These are phyloP conservation scores for Phasia obesa DNA, from an alignment of 2,888 invertebrate species.

Conservation along the genomic window DNA sequence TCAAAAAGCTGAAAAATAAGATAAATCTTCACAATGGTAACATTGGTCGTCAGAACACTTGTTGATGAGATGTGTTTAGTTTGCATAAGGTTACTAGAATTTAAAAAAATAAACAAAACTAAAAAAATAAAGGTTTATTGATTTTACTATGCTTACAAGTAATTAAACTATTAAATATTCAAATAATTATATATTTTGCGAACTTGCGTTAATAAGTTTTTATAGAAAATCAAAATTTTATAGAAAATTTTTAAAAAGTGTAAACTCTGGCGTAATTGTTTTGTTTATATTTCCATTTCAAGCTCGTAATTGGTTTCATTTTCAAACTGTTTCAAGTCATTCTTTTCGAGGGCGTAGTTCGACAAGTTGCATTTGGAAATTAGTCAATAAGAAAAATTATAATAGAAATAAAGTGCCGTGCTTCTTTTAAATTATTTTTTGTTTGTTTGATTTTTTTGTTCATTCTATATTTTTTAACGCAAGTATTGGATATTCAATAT, in stretches of 20 bases:
- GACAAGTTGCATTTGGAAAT: conserved; percentile 69
- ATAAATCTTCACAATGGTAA: no score
- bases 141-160: no score
- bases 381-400: conserved; percentile 57
- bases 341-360: conserved; percentile 73
- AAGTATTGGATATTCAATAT: no score
- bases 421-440: conserved; percentile 59
- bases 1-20: no score
- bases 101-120: no score
- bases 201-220: background rate
- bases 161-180: no score
- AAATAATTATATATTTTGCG: no score
- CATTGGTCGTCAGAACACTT: conserved; percentile 54
- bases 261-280: conserved; percentile 31
- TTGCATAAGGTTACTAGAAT: no score
- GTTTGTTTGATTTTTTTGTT: conserved; percentile 45
- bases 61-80: conserved; percentile 51
- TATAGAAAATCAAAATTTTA: background rate
- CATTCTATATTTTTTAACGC: no score
- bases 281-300: conserved; percentile 58
- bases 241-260: conserved; percentile 5
- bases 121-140: no score
- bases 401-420: conserved; percentile 20
- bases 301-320: conserved; percentile 56
- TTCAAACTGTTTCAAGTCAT: conserved; percentile 66